Percentiles rank a stretch among this genome's conserved stretches.
These are phyloP conservation scores for Vombatus ursinus DNA, from an alignment of 2,113 vertebrate species.

Conservation along the genomic window DNA sequence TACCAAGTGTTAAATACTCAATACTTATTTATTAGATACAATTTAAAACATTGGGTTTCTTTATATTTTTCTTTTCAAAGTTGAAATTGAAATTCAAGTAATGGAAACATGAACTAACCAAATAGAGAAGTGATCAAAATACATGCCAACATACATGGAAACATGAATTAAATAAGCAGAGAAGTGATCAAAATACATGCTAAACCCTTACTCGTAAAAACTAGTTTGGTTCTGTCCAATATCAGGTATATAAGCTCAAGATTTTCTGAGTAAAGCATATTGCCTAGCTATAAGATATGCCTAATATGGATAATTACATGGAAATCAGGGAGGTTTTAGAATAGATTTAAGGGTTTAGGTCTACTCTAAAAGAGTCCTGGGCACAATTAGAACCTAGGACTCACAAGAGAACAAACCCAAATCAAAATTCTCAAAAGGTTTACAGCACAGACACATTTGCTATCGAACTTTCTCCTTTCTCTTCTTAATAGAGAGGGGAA, in stretches of 20 bases:
- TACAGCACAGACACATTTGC: slow-evolving; percentile 27
- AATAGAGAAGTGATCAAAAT: background rate
- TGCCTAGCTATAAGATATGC: slow-evolving; percentile 21
- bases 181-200: background rate
- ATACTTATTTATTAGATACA: slow-evolving; percentile 37
- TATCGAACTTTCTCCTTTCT: slow-evolving; percentile 33
- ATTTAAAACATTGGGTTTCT: slow-evolving; percentile 3
- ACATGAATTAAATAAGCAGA: background rate
- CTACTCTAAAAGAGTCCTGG: slow-evolving; percentile 17
- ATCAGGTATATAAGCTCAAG: background rate
- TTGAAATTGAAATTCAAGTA: slow-evolving; percentile 34
- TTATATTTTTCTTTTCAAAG: slow-evolving; percentile 30
- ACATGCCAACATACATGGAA: background rate
- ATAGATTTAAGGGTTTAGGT: background rate
- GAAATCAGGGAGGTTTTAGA: slow-evolving; percentile 15
- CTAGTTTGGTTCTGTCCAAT: slow-evolving; percentile 11
- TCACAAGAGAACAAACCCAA: slow-evolving; percentile 21
- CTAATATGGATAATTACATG: slow-evolving; percentile 30
- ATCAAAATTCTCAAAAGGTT: slow-evolving; percentile 36
- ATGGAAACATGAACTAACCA: slow-evolving; percentile 10
- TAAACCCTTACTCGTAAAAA: background rate
- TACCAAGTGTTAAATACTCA: slow-evolving; percentile 18
- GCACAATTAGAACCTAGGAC: slow-evolving; percentile 16
- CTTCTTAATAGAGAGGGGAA: slow-evolving; percentile 17
- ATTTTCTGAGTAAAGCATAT: slow-evolving; percentile 9